phyloP scores from a whole-genome alignment of 2,888 invertebrate genomes.

The Geophilus truncorum region DNA sequence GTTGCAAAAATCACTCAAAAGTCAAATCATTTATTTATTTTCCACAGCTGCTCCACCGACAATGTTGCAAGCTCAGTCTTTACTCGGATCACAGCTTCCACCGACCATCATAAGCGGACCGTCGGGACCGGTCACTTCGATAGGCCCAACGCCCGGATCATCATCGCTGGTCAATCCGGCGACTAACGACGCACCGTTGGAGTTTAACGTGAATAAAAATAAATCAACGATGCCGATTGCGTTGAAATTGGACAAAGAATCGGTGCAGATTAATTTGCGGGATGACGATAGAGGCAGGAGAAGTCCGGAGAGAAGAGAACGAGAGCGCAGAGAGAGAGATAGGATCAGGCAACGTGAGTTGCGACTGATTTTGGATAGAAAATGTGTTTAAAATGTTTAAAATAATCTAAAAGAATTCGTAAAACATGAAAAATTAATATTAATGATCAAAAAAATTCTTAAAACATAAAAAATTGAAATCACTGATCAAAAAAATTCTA shows the following conservation, averaged over 20 bases:
- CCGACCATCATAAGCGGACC: background rate
- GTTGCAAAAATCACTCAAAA: background rate
- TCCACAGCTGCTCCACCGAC: slow-evolving; percentile 28
- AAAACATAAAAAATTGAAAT: no score
- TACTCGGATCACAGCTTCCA: background rate
- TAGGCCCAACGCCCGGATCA: background rate
- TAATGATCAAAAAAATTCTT: no score
- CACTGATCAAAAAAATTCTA: no score
- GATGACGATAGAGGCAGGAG: slow-evolving; percentile 30
- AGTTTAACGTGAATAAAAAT: slow-evolving; percentile 60
- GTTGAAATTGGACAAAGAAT: slow-evolving; percentile 34
- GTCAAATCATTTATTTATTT: background rate
- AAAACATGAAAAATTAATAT: no score
- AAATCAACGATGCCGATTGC: slow-evolving; percentile 56
- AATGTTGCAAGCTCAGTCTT: background rate
- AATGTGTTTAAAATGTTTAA: background rate
- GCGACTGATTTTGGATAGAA: background rate
- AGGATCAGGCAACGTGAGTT: slow-evolving; percentile 39
- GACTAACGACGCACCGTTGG: slow-evolving; percentile 59
- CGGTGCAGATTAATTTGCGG: background rate
- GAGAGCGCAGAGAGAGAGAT: slow-evolving; percentile 40
- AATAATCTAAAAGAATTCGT: no score
- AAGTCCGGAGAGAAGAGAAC: slow-evolving; percentile 21
- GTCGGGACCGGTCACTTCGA: background rate
- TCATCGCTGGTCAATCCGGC: slow-evolving; percentile 47